Evolutionary conservation across 2,888 invertebrate genomes (phyloP), one percentile per base, ranked within the genome.

Genomic region (Temnothorax ravouxi): DNA sequence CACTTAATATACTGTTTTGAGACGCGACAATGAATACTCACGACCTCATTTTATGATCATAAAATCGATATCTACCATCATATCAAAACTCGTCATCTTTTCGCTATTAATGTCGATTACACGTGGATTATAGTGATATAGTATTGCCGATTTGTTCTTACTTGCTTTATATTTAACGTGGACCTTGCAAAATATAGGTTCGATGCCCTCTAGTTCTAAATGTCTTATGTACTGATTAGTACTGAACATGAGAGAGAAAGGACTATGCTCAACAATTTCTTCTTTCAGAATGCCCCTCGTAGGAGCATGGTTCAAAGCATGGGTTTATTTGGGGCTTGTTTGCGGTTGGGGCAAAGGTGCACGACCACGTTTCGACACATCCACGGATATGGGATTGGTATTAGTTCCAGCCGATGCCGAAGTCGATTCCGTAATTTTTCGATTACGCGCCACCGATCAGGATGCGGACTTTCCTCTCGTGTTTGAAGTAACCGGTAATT

Each of bases 381-480:
- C 97, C 92, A 97, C 98, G 89, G 96, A 97, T 92, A 97, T 98
- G 97, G 96, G 97, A 92, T 96, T 97, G 89, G 97, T 98, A 87
- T 95, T 98, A 83, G 97, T 98, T 84, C 98, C 98, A 80, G 97
- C 97, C 72, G 98, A 98, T 95, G 97, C 98, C 69, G 96, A 97
- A 92, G 96, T 97, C 91, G 97, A 97, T 91, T 97, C 98, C 81
- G 97, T 98, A 94, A 97, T 99, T 95, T 98, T 98, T 95, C 96
- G 98, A 92, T 96, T 98, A 91, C 96, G 98, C 93, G 98, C 98
- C 87, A 97, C 97, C 90, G 98, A 98, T 95, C 97, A 98, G 84
- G 97, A 98, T 95, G 97, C 97, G 94, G 98, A 98, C 95, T 98
- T 98, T 95, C 98, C 98, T 84, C 95, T 98, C 91, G 96, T 96